These are phyloP conservation scores for Cossypha heuglini DNA, from an alignment of 2,797 vertebrate genomes.

Conservation along the genomic window DNA sequence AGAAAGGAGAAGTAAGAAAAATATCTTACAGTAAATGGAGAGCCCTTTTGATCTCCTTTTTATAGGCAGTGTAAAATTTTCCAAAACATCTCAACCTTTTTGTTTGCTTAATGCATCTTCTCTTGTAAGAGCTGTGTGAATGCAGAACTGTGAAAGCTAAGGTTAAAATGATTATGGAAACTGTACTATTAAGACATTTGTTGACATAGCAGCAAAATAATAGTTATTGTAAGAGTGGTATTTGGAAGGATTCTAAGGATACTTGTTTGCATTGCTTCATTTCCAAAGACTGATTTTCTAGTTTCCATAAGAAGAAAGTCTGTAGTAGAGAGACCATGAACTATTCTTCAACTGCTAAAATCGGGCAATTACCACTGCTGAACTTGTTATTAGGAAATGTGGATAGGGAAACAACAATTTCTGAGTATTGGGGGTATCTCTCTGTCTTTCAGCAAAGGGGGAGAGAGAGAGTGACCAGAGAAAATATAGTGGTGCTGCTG, in stretches of 20 bases:
- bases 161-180: background rate
- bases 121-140: background rate
- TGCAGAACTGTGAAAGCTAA: background rate
- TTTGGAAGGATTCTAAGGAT: background rate
- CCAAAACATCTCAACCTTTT: background rate
- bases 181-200: background rate
- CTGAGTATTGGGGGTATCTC: background rate
- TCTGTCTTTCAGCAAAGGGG: background rate
- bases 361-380: background rate
- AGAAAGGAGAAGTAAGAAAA: background rate
- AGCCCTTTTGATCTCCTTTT: background rate
- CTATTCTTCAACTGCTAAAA: background rate
- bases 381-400: background rate
- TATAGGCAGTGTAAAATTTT: background rate
- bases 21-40: background rate
- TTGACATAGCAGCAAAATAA: background rate
- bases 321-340: background rate
- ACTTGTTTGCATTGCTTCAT: background rate
- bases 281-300: background rate
- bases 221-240: background rate
- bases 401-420: background rate
- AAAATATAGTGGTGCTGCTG: background rate
- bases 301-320: background rate
- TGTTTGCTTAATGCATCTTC: background rate
- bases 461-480: background rate